Evolutionary conservation across 2,888 invertebrate genomes (phyloP).

Genomic region (Conus canariensis): DNA sequence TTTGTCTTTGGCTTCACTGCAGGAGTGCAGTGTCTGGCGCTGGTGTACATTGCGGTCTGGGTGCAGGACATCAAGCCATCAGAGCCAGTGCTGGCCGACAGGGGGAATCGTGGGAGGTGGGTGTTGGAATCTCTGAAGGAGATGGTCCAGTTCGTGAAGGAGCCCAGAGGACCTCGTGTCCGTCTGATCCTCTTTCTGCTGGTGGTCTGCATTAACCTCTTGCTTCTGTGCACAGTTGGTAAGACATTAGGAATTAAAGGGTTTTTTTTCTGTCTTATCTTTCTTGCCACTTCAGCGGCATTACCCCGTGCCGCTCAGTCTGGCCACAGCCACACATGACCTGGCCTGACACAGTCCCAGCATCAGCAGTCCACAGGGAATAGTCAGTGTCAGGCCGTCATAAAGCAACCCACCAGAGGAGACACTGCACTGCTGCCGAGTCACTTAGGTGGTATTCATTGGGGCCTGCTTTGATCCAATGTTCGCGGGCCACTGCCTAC

Average conservation of each 20-base stretch:
- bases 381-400: too few relatives aligned
- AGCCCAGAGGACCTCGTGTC: conserved; percentile 54
- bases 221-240: conserved; percentile 65
- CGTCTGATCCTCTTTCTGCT: conserved; percentile 54
- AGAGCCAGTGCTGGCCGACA: not conserved
- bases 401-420: too few relatives aligned
- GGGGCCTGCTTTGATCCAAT: too few relatives aligned
- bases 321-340: too few relatives aligned
- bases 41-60: conserved; percentile 75
- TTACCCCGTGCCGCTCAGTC: too few relatives aligned
- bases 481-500: too few relatives aligned
- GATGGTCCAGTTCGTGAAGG: conserved; percentile 58
- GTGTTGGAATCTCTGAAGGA: conserved; percentile 42
- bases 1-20: conserved; percentile 76
- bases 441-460: too few relatives aligned
- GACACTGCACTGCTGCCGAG: too few relatives aligned
- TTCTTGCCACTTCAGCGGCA: not conserved
- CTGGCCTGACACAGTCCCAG: too few relatives aligned
- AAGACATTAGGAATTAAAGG: conserved; percentile 34
- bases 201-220: conserved; percentile 55
- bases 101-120: conserved; percentile 34
- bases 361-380: too few relatives aligned
- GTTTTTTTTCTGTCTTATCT: not conserved
- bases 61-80: conserved; percentile 60
- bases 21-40: conserved; percentile 68